A percentile compares a stretch with the other conserved stretches of the same genome.
These are phyloP conservation scores for Amphiura filiformis DNA, from an alignment of 35 echinoderm and acorn worm species.

Conservation along the genomic window DNA sequence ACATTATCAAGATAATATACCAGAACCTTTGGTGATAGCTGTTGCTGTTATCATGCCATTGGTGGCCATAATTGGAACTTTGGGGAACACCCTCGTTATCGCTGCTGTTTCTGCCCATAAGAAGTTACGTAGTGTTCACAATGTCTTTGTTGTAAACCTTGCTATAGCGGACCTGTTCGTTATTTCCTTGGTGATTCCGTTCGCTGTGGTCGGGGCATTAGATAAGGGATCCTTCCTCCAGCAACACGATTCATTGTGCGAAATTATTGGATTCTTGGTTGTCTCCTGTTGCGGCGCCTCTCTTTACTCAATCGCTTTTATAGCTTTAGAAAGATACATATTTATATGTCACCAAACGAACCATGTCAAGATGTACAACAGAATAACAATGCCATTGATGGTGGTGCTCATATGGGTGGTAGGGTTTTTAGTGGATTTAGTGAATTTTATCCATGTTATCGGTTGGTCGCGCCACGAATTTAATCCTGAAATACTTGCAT, in stretches of 20 bases:
- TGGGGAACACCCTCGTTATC: constrained; percentile 62
- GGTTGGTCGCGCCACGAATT: background rate
- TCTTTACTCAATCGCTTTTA: background rate
- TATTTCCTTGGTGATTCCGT: constrained; percentile 9
- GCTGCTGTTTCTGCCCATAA: constrained; percentile 17
- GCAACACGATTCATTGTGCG: background rate
- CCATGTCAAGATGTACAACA: background rate
- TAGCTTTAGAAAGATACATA: background rate
- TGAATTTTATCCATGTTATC: no score
- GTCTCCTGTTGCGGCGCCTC: background rate
- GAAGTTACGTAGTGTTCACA: constrained; percentile 46
- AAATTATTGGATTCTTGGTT: background rate
- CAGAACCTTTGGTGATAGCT: no score
- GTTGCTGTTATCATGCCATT: no score
- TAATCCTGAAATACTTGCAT: background rate
- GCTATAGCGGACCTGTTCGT: constrained; percentile 34
- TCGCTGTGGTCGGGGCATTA: background rate
- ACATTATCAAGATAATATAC: no score
- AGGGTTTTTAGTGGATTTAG: background rate
- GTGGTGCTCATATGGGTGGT: background rate
- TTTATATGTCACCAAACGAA: background rate
- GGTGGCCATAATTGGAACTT: no score
- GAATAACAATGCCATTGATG: background rate
- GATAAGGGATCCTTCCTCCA: background rate
- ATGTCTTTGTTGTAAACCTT: constrained; percentile 53